These are phyloP conservation scores for Hydrotaea cyrtoneurina DNA, from an alignment of 2,888 invertebrate genomes.

Conservation along the genomic window DNA sequence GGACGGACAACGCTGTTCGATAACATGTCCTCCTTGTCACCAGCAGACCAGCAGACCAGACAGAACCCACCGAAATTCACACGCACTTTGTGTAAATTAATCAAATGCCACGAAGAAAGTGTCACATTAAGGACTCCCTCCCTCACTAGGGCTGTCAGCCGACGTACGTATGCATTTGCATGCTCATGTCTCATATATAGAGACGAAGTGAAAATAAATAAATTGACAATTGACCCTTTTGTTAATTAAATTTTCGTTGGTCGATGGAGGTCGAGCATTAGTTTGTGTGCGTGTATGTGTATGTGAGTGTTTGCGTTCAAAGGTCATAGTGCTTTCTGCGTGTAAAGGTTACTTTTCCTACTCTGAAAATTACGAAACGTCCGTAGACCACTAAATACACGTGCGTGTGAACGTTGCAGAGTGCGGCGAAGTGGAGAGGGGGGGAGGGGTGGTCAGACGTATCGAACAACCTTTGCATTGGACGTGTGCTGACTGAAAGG, in stretches of 20 bases:
- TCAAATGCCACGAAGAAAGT: constrained; percentile 29
- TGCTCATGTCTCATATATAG: constrained; percentile 34
- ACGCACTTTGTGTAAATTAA: constrained; percentile 46
- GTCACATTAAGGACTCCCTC: constrained; percentile 32
- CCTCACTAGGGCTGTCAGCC: too few relatives aligned
- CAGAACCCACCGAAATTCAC: constrained; percentile 26
- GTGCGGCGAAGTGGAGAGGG: neutral
- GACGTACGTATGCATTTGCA: neutral
- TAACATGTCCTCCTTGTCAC: constrained; percentile 24
- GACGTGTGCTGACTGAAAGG: constrained; percentile 4
- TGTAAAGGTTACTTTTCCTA: neutral
- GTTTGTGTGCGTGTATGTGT: neutral
- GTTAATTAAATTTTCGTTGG: constrained; percentile 57
- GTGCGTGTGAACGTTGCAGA: neutral
- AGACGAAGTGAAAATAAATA: constrained; percentile 18
- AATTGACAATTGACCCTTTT: constrained; percentile 59
- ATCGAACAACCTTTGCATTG: constrained; percentile 1
- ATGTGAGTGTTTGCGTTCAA: neutral
- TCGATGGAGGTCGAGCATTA: constrained; percentile 33
- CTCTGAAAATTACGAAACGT: constrained; percentile 4
- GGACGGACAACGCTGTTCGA: constrained; percentile 13
- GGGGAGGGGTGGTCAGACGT: neutral
- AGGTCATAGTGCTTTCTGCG: neutral
- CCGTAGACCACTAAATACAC: neutral
- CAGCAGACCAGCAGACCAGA: neutral